Evolutionary conservation across 2,888 invertebrate genomes (phyloP), one percentile per base, ranked within the genome.

Genomic region (Lysandra bellargus): DNA sequence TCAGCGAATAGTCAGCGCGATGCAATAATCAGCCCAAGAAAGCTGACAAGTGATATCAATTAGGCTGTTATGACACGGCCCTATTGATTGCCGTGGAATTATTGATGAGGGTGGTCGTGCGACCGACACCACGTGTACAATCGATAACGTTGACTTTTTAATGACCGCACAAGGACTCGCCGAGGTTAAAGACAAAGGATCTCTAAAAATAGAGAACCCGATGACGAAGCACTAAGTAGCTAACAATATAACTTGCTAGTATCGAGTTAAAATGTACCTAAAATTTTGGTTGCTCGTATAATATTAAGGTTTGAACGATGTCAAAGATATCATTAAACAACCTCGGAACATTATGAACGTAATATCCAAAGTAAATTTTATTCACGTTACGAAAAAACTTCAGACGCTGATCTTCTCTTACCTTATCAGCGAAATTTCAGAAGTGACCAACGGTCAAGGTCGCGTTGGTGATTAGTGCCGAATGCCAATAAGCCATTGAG

Each of bases 161-260:
- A 69, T 69, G 69, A 69, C 17, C 5, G 33, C 69, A 33, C 69
- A 37, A 69, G 33, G 33, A 69, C 69, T 30, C 12, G 9, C 30
- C 9, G 33, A 69, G 69, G 69, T 69, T 69, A 33, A 69, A 69
- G 14, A 69, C 69, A 33, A 69, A 69, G 69, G 30, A 61, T 61
- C 64, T 9, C 33, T 33, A 69, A 33, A 64, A 69, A 69, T 69
- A 69, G 33, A 69, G 0, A 33, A 17, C 17, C 9, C 64, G 64
- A 64, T 9, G 64, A 2, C 23, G 0, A 61, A 1, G 7, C 7
- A 61, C 23, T 61, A 61, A 61, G n/a, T 61, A 61, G 61, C 61
- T 23, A 2, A n/a, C 17, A 14, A 57, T 60, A 17, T n/a, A 3
- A n/a, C n/a, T 17, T 60, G 60, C 14, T 17, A 60, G 4, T 60